Conservation (phyloP, 2,888 invertebrate species). For the Morpho helenor region DNA sequence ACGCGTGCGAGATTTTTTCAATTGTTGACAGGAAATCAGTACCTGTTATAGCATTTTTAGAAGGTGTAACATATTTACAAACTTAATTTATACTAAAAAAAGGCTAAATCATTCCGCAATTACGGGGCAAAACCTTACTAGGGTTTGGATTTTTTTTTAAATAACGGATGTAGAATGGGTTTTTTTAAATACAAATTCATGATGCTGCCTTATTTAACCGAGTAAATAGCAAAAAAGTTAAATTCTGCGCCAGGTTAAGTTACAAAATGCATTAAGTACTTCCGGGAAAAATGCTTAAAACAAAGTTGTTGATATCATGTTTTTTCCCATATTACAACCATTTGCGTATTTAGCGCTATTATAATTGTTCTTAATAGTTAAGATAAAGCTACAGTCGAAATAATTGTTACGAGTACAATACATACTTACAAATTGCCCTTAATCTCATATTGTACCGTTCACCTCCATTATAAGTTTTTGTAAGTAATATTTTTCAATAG, state of each 20-base stretch:
- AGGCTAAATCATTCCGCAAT: slow-evolving; percentile 21
- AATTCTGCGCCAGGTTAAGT: slow-evolving; percentile 21
- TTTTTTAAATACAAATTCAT: slow-evolving; percentile 29
- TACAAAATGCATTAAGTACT: slow-evolving; percentile 20
- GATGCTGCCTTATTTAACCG: slow-evolving; percentile 21
- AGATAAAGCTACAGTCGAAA: slow-evolving; percentile 16
- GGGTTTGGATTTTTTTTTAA: slow-evolving; percentile 28
- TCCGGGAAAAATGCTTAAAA: slow-evolving; percentile 26
- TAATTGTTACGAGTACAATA: slow-evolving; percentile 16
- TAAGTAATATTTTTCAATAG: slow-evolving; percentile 5
- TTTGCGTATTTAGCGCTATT: slow-evolving; percentile 7
- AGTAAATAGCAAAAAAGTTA: slow-evolving; percentile 28
- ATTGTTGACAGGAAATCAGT: too few relatives aligned
- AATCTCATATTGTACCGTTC: slow-evolving; percentile 12
- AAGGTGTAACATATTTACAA: too few relatives aligned
- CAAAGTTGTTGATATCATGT: slow-evolving; percentile 10
- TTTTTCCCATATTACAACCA: slow-evolving; percentile 9
- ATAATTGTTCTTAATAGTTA: slow-evolving; percentile 16
- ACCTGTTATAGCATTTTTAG: neutral
- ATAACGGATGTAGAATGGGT: slow-evolving; percentile 34
- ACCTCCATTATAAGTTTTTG: slow-evolving; percentile 10
- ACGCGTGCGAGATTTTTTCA: too few relatives aligned
- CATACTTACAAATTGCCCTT: slow-evolving; percentile 16
- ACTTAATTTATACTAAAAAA: neutral
- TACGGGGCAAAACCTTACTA: slow-evolving; percentile 29